Evolutionary conservation across 2,888 invertebrate genomes (phyloP).

Genomic region (Mongoloraphidia duomilia): DNA sequence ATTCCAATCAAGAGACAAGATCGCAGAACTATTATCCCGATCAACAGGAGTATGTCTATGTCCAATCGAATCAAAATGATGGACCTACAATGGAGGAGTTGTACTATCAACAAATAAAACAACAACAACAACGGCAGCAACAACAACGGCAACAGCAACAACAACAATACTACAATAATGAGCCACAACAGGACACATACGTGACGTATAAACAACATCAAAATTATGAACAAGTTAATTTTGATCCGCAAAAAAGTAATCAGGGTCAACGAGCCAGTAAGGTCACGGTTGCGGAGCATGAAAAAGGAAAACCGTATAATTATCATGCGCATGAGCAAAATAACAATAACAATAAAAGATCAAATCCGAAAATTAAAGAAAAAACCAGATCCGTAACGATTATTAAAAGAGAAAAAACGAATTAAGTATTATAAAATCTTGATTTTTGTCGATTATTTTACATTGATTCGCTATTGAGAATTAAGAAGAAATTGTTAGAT

Average conservation of each 20-base stretch:
- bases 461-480: too few species aligned
- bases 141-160: constrained; percentile 6
- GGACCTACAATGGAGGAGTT: constrained; percentile 1
- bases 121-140: constrained; percentile 5
- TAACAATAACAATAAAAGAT: constrained; percentile 9
- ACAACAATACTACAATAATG: constrained; percentile 6
- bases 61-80: not conserved
- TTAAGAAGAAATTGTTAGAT: too few species aligned
- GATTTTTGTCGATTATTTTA: not conserved
- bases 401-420: not conserved
- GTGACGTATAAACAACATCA: constrained; percentile 7
- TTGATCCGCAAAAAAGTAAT: not conserved
- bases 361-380: not conserved
- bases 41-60: not conserved
- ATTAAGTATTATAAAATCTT: too few species aligned
- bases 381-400: not conserved
- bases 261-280: not conserved
- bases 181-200: constrained; percentile 2
- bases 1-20: not conserved
- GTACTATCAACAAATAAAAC: constrained; percentile 8
- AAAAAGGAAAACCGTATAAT: constrained; percentile 12
- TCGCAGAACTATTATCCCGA: not conserved
- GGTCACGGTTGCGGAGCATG: not conserved
- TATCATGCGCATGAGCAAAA: constrained; percentile 16
- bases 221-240: constrained; percentile 7